phyloP scores from a whole-genome alignment of 2,113 vertebrate genomes.

The Aramus guarauna region DNA sequence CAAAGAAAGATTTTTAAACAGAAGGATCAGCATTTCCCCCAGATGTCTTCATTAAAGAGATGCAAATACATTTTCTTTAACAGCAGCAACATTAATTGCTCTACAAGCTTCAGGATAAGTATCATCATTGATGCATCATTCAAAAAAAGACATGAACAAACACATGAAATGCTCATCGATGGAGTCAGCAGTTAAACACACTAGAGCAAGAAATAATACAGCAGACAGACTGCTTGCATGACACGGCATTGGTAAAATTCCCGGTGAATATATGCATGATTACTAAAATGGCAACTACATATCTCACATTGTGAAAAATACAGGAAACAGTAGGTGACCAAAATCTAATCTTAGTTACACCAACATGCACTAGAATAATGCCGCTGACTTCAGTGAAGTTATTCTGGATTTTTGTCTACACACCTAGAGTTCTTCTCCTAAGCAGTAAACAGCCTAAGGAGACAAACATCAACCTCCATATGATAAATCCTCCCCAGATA shows the following conservation, averaged over 20 bases:
- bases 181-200: slow-evolving; percentile 11
- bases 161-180: background rate
- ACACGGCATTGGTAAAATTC: background rate
- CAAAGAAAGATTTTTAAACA: slow-evolving; percentile 30
- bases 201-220: background rate
- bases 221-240: background rate
- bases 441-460: background rate
- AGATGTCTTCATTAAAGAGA: slow-evolving; percentile 39
- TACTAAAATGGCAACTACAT: background rate
- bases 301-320: background rate
- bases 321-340: background rate
- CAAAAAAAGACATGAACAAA: slow-evolving; percentile 40
- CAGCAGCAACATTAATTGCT: slow-evolving; percentile 60
- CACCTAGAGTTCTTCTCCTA: background rate
- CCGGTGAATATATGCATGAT: background rate
- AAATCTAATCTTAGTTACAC: background rate
- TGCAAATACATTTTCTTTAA: slow-evolving; percentile 53
- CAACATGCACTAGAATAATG: background rate
- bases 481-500: background rate
- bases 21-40: slow-evolving; percentile 39
- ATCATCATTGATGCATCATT: slow-evolving; percentile 44
- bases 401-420: background rate
- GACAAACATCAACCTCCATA: background rate
- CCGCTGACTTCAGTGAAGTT: background rate
- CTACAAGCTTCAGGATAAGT: slow-evolving; percentile 22